Evolutionary conservation across 2,888 invertebrate species (phyloP), one percentile per base, ranked within the genome.

Genomic region (Auanema sp.): DNA sequence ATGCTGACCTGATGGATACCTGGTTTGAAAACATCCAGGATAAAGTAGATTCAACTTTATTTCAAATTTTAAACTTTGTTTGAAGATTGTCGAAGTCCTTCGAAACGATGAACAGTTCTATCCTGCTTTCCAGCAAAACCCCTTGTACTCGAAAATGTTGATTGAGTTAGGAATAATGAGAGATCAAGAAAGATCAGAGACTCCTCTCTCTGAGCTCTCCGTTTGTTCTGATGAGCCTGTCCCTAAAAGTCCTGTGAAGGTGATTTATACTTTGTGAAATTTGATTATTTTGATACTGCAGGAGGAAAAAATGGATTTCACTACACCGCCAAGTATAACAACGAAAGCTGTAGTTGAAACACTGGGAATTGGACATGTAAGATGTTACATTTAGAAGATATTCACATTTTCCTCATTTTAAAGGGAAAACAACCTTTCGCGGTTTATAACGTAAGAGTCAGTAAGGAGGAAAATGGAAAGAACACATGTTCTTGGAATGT

Each of bases 1-100:
- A 87, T 58, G 90, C 90, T 80, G 83, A 84, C 25, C 88, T 90
- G 5, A 87, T 87, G 25, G 90, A 91, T 64, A 86, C 88, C 2
- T 91, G 92, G 88, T 94, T 94, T 84, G 92, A 93, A 83, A 90
- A 91, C 67, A 88, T 92, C 18, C 91, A 92, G 85, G 81, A 84
- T 60, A 72, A 75, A 65, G 78, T 80, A 14, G 16, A 41, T 11
- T 1, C 44, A 56, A 53, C 50, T 52, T 1, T 54, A 47, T 21
- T 40, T 23, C 24, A 58, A 18, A 43, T n/a, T 66, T 18, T 6
- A 51, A 54, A 25, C 40, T 40, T 11, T 12, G 53, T 5, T 14
- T 58, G 25, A 58, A 59, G 53, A 69, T 87, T 66, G 79, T 79
- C 60, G 84, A 85, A 21, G 76, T 84, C 16, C 78, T 86, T 24